Base-by-base conservation (phyloP, 2,113 vertebrate genomes). In the Odontophorus gujanensis region DNA sequence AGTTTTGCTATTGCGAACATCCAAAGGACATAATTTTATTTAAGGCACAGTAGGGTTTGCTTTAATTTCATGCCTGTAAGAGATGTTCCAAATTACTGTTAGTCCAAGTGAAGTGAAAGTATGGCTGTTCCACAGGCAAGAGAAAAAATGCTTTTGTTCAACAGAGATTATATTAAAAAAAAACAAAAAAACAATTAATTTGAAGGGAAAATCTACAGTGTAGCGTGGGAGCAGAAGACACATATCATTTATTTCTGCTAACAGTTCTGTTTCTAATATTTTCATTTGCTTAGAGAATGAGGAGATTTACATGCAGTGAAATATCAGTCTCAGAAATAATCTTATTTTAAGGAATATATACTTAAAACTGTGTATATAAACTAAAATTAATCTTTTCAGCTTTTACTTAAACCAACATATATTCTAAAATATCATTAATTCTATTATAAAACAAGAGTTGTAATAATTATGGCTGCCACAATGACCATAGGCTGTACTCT, bases 381-480 rank as follows among this genome's bases (percentile, higher is more conserved):
- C 13, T 84, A 9, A 48, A 73, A 53, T 48, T 3, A 76, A 36
- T 8, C 22, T 87, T 55, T 21, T 79, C 17, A 47, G 17, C 13
- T 13, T 61, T 66, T 38, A 1, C 25, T 3, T 6, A 68, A 72
- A 59, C 11, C 17, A 22, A 47, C 62, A 8, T 2, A 68, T 67
- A 38, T 83, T 80, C 77, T 81, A 21, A 51, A n/a, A 47, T 45
- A 1, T 42, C 12, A 40, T 40, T 40, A 40, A 40, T 40, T 40
- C 40, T 40, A 3, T 22, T 74, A 2, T 66, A 36, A 48, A 32
- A 43, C 5, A 83, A 12, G 42, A 58, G 6, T n/a, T 74, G 13
- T 24, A 40, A 15, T 13, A 53, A 0, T 40, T 74, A 17, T 7
- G 36, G 7, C 26, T 76, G 43, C 50, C 2, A 0, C 9, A 7